Conservation (phyloP, 1,140 invertebrate species). For the Drosophila kohkoa region DNA sequence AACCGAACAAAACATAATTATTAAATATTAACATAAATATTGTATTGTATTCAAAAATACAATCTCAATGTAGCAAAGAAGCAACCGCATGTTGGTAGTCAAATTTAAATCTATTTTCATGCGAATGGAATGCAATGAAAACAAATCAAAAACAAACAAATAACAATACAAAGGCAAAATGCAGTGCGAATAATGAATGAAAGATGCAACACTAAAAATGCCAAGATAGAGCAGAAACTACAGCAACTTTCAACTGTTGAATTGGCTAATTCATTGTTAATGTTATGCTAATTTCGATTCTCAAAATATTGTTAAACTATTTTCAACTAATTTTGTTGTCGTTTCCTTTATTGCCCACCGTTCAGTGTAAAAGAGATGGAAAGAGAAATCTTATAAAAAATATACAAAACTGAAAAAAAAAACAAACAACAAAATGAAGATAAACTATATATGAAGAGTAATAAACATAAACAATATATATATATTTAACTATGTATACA, state of each 20-base stretch:
- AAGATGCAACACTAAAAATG: slow-evolving; percentile 16
- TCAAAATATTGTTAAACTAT: slow-evolving; percentile 26
- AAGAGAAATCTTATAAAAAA: slow-evolving; percentile 20
- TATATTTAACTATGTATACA: slow-evolving; percentile 11
- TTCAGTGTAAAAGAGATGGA: slow-evolving; percentile 19
- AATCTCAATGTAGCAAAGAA: slow-evolving; percentile 32
- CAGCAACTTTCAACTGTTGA: slow-evolving; percentile 10
- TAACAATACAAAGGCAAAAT: too few species aligned
- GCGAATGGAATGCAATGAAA: slow-evolving; percentile 15
- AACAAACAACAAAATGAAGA: background rate
- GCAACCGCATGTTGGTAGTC: slow-evolving; percentile 45
- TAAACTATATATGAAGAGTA: slow-evolving; percentile 18
- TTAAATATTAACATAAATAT: slow-evolving; percentile 42
- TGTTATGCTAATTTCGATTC: slow-evolving; percentile 30
- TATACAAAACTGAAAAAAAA: slow-evolving; percentile 18
- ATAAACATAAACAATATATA: slow-evolving; percentile 7
- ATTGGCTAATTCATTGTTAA: slow-evolving; percentile 35
- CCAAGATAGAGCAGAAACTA: slow-evolving; percentile 7
- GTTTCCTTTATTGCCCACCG: slow-evolving; percentile 53
- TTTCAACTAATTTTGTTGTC: slow-evolving; percentile 29
- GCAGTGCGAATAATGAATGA: slow-evolving; percentile 10
- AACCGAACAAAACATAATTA: slow-evolving; percentile 24
- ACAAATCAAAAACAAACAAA: too few species aligned
- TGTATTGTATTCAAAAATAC: slow-evolving; percentile 45
- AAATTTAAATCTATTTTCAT: slow-evolving; percentile 52